These are phyloP conservation scores for Cheirogaleus major DNA, from an alignment of 2,797 vertebrate species.

Conservation along the genomic window DNA sequence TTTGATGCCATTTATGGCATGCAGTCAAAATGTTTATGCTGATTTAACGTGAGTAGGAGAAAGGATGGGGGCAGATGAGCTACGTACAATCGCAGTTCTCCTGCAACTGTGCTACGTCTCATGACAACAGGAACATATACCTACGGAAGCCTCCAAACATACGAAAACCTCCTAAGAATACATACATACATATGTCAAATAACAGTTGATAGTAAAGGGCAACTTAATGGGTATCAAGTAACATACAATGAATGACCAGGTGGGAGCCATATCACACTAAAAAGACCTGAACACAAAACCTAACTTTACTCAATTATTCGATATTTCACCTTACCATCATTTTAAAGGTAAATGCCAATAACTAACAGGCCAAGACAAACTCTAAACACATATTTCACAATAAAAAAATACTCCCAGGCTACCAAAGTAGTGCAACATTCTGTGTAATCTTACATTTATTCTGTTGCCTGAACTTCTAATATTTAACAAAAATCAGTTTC, in stretches of 20 bases:
- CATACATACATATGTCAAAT: not conserved
- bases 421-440: not conserved
- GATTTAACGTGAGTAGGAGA: not conserved
- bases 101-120: not conserved
- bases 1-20: not conserved
- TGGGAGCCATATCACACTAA: not conserved
- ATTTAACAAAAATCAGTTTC: not conserved
- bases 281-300: conserved; percentile 66
- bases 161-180: not conserved
- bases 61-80: rapidly evolving
- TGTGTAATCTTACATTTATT: not conserved
- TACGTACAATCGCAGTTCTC: not conserved
- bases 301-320: conserved; percentile 25
- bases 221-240: not conserved
- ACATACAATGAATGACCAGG: not conserved
- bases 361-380: conserved; percentile 2
- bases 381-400: not conserved
- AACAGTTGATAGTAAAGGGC: not conserved
- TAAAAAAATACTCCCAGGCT: conserved; percentile 33
- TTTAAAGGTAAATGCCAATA: conserved; percentile 36
- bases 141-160: not conserved
- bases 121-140: not conserved
- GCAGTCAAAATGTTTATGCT: not conserved
- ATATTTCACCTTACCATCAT: conserved; percentile 17
- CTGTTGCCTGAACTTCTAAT: not conserved